Evolutionary conservation across 2,113 vertebrate genomes (phyloP).

Genomic region (Mugil cephalus): DNA sequence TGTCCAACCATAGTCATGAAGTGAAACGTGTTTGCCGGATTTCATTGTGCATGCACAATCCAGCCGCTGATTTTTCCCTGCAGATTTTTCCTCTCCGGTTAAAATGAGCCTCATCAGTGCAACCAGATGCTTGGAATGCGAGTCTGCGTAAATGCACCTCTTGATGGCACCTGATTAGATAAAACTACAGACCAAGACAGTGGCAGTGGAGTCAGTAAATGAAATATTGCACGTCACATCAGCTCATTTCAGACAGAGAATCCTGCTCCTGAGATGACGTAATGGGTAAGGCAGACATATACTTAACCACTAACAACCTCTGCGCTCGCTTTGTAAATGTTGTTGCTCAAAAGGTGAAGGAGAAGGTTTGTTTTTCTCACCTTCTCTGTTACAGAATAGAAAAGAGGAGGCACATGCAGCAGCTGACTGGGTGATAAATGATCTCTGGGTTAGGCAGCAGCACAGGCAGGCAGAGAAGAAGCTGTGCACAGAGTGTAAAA

Average conservation of each 20-base stretch:
- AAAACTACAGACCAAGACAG: not conserved
- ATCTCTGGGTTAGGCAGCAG: slow-evolving; percentile 18
- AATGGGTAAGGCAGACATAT: not conserved
- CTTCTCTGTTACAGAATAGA: slow-evolving; percentile 24
- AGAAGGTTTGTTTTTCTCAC: slow-evolving; percentile 32
- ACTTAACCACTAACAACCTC: not conserved
- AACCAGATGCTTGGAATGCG: slow-evolving; percentile 26
- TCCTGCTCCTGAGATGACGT: too few species aligned
- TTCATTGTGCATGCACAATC: not conserved
- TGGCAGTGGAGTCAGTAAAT: not conserved
- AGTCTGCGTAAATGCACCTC: slow-evolving; percentile 6
- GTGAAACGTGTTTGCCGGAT: not conserved
- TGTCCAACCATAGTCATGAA: not conserved
- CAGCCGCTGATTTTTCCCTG: slow-evolving; percentile 15
- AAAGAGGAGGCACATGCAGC: not conserved
- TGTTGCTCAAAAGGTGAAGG: slow-evolving; percentile 10
- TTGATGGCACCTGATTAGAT: slow-evolving; percentile 12
- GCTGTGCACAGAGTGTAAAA: not conserved
- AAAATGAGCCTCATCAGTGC: slow-evolving; percentile 34
- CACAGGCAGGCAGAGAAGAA: slow-evolving; percentile 20
- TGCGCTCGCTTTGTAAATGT: not conserved
- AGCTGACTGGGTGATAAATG: slow-evolving; percentile 52
- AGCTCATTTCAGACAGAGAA: not conserved
- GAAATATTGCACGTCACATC: not conserved
- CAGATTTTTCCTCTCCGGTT: slow-evolving; percentile 4